A percentile compares a stretch with the other conserved stretches of the same genome.
These are phyloP conservation scores for Theocolax elegans DNA, from an alignment of 1,140 invertebrate species.

Conservation along the genomic window DNA sequence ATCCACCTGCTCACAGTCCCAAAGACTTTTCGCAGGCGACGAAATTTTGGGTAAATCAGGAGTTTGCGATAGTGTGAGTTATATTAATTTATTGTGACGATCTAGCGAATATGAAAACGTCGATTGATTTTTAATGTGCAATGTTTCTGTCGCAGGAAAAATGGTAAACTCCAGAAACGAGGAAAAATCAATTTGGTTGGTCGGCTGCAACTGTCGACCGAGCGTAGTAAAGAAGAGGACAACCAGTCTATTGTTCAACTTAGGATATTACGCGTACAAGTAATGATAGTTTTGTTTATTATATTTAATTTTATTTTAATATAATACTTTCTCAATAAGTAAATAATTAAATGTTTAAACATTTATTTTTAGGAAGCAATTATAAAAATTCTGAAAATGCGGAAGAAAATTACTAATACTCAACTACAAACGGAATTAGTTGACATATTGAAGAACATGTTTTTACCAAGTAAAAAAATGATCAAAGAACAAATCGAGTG, in stretches of 20 bases:
- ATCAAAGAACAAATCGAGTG: conserved; percentile 99
- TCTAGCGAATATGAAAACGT: too few relatives aligned
- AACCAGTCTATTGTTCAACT: conserved; percentile 98
- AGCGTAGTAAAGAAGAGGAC: conserved; percentile 95
- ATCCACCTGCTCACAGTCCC: conserved; percentile 81
- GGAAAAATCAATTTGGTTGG: conserved; percentile 96
- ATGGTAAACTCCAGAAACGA: conserved; percentile 91
- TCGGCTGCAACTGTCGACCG: conserved; percentile 92
- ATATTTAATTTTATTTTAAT: conserved; percentile 10
- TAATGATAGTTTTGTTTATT: conserved; percentile 50
- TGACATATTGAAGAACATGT: conserved; percentile 99
- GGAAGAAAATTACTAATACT: conserved; percentile 92
- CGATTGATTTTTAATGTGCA: background rate
- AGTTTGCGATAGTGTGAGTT: conserved; percentile 85
- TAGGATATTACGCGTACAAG: conserved; percentile 88
- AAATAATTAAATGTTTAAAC: background rate
- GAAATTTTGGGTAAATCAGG: conserved; percentile 96
- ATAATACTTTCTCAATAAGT: background rate
- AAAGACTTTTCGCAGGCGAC: conserved; percentile 96
- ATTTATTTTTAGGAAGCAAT: conserved; percentile 85
- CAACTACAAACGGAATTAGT: conserved; percentile 96
- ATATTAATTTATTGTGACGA: background rate
- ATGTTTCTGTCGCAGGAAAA: conserved; percentile 75
- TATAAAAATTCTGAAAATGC: conserved; percentile 98
- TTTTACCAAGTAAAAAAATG: conserved; percentile 98